A percentile compares a stretch with the other conserved stretches of the same genome.
phyloP scores from a whole-genome alignment of 2,888 invertebrate species.

The Serripes groenlandicus region DNA sequence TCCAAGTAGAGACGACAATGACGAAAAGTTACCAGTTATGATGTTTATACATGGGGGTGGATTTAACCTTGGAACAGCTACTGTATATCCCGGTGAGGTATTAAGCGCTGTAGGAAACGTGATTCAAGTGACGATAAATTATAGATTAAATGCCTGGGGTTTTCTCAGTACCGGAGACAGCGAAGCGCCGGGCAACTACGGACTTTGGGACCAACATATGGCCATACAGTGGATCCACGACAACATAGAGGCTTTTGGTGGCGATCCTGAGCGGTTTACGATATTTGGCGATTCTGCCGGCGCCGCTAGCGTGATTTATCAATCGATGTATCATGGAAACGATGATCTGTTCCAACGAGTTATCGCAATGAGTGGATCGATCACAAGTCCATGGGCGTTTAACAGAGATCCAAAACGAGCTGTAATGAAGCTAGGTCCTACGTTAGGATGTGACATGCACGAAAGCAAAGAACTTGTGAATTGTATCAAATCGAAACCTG shows the following conservation, averaged over 20 bases:
- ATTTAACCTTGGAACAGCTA: conserved; percentile 96
- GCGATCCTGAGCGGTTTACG: conserved; percentile 73
- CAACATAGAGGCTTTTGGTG: conserved; percentile 89
- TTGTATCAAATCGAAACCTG: conserved; percentile 53
- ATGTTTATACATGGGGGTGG: conserved; percentile 98
- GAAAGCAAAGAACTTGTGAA: conserved; percentile 47
- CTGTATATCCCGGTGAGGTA: conserved; percentile 89
- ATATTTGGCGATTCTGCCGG: conserved; percentile 79
- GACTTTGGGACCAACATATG: conserved; percentile 94
- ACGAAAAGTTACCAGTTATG: conserved; percentile 90
- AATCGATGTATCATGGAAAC: conserved; percentile 72
- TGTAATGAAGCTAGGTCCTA: conserved; percentile 89
- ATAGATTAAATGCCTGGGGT: conserved; percentile 96
- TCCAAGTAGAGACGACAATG: conserved; percentile 87
- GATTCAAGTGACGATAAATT: conserved; percentile 98
- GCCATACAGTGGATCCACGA: conserved; percentile 89
- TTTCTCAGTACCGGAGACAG: conserved; percentile 94
- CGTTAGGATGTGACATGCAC: conserved; percentile 64
- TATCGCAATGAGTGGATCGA: conserved; percentile 74
- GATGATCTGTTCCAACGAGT: conserved; percentile 71
- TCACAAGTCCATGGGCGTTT: conserved; percentile 69
- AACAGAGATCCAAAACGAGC: conserved; percentile 86
- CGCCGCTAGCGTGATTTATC: conserved; percentile 69
- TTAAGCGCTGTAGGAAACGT: conserved; percentile 96
- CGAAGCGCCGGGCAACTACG: conserved; percentile 95